These are phyloP conservation scores for Euleptes europaea DNA, from an alignment of 2,113 vertebrate species.

Conservation along the genomic window DNA sequence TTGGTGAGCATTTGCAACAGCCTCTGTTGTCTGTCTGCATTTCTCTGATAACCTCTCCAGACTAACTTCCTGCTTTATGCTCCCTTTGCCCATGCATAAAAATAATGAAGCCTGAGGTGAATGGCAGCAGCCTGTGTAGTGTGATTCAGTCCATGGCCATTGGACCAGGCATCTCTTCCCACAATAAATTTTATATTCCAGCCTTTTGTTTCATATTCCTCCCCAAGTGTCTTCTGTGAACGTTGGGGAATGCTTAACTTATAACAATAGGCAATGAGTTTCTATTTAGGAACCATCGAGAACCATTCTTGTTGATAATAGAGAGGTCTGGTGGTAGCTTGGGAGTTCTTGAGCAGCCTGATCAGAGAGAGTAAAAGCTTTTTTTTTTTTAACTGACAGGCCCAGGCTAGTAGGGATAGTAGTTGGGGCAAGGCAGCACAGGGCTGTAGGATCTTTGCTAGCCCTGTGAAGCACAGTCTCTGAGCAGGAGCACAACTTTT, in stretches of 20 bases:
- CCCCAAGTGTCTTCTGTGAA: neutral
- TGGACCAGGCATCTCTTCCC: neutral
- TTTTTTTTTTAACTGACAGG: no score
- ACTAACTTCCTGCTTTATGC: slow-evolving; percentile 66
- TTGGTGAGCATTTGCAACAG: slow-evolving; percentile 92
- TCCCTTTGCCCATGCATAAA: slow-evolving; percentile 38
- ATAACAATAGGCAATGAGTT: neutral
- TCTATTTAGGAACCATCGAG: neutral
- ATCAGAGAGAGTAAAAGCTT: neutral
- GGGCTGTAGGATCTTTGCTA: rapidly evolving
- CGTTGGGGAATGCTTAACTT: slow-evolving; percentile 16
- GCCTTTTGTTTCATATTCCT: slow-evolving; percentile 14
- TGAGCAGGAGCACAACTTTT: neutral
- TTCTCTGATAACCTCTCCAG: slow-evolving; percentile 63
- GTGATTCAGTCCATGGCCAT: rapidly evolving
- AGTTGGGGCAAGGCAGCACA: rapidly evolving
- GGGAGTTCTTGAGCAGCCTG: neutral
- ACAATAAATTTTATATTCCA: neutral
- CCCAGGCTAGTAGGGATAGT: neutral
- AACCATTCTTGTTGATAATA: neutral
- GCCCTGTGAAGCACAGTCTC: neutral
- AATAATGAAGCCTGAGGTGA: slow-evolving; percentile 21
- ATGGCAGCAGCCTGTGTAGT: neutral
- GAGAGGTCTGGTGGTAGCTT: rapidly evolving
- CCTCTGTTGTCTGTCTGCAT: slow-evolving; percentile 67